Base-by-base conservation (phyloP, 2,888 invertebrate species). In the Emmelina monodactyla region DNA sequence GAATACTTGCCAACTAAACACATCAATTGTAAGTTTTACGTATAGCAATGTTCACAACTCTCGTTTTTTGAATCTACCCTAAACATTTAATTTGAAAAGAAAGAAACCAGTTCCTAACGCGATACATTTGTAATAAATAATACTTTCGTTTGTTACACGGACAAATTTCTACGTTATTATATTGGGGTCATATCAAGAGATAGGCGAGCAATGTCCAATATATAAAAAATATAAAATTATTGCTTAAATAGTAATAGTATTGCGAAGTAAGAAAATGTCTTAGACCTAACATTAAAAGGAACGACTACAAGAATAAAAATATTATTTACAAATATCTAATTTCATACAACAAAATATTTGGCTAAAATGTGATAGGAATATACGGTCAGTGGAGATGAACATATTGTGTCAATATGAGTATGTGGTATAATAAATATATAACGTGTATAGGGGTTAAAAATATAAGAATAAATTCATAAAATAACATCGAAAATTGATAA, bases 291-390 rank as follows among this genome's bases (percentile, higher is more conserved):
- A 53, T 60, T 63, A 64, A 56, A 75, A 72, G 64, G 62, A 72
- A 70, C 62, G 51, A 62, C 71, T 72, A 76, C 69, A 62, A 64
- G 62, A 73, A 70, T 71, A 71, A 71, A 70, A 63, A 57, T 62
- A 68, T 61, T 73, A 75, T 78, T 65, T 76, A 76, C 73, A 76
- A 60, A 66, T 65, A 68, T 56, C 59, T 70, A 71, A 7, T 9
- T 29, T 62, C 60, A 56, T 68, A 63, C 56, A 75, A 78, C 56
- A 53, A 69, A 75, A 73, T 72, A 73, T 78, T 79, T 79, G 78
- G 76, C 75, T 79, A 78, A 71, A 70, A 66, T 62, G 66, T 68
- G 63, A 64, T 73, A 72, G 67, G 72, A 69, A 65, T 72, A 73
- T 58, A 62, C 59, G 53, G 50, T 53, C 49, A 52, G 61, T 61